phyloP scores from a whole-genome alignment of 2,113 vertebrate genomes.

The Sylvietta virens region DNA sequence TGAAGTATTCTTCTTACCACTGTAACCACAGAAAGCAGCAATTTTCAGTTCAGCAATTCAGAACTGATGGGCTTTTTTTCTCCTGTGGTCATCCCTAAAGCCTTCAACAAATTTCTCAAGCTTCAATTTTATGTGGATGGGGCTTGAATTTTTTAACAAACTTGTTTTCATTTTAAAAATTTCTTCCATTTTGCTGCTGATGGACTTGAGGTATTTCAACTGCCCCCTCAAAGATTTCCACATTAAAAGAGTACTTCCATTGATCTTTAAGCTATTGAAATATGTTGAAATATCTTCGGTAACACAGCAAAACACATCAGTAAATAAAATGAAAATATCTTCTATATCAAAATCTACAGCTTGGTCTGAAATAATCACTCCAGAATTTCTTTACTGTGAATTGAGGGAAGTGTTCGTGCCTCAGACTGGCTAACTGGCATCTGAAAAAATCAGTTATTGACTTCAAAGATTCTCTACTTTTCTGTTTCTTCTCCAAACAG shows the following conservation, averaged over 20 bases:
- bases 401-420: neutral
- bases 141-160: neutral
- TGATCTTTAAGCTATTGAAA: neutral
- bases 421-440: neutral
- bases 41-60: neutral
- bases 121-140: neutral
- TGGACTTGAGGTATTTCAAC: neutral
- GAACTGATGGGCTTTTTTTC: neutral
- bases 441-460: neutral
- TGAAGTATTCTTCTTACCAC: neutral
- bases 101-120: neutral
- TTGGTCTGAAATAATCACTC: neutral
- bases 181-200: neutral
- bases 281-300: neutral
- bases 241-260: neutral
- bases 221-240: neutral
- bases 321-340: neutral
- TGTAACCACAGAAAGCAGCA: neutral
- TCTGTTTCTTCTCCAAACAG: neutral
- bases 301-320: neutral
- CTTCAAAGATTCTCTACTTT: neutral
- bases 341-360: neutral
- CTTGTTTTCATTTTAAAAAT: neutral
- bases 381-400: neutral
- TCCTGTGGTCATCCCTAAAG: neutral